Evolutionary conservation across 2,113 vertebrate genomes (phyloP), one percentile per base, ranked within the genome.

Genomic region (Fulica atra): DNA sequence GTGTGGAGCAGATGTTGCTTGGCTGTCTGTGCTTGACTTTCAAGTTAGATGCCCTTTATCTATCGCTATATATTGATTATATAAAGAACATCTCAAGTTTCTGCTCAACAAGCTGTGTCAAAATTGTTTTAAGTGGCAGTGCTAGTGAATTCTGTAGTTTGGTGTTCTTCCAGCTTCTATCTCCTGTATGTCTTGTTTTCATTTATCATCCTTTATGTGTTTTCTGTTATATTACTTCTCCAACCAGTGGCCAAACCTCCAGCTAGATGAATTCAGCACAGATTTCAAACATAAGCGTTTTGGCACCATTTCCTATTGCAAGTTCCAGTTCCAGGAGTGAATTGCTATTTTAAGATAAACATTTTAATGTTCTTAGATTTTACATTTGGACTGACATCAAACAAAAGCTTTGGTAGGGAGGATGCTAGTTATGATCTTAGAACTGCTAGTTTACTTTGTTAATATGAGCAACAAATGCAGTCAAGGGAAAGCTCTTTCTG

Each of bases 191-290:
- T 69, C 57, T 74, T 81, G 20, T 77, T 88, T 33, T 35, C 65
- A 91, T 96, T 96, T 95, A 88, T 89, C 69, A 95, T 91, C 46
- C 72, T 77, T 81, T 92, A 33, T 92, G 42, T 14, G 2, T 40
- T 94, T 44, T 72, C 61, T 90, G 44, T 4, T 94, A 9, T 36
- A 6, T 35, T 74, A 10, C 66, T 87, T 72, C 29, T 63, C 28
- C 73, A 86, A 25, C 6, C 26, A 57, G 56, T 20, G 35, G 26
- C 70, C 85, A 86, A 80, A 76, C 40, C 40, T 86, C 81, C 72
- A 69, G 66, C 60, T 93, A 44, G 42, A 66, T 86, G 81, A 84
- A 81, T 89, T 89, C 76, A 86, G 64, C 71, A 70, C 0, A 78
- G 59, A 56, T 48, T 57, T 79, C 57, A 78, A 44, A 69, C 36